These are phyloP conservation scores for Eublepharis macularius DNA, from an alignment of 2,113 vertebrate genomes.

Conservation along the genomic window DNA sequence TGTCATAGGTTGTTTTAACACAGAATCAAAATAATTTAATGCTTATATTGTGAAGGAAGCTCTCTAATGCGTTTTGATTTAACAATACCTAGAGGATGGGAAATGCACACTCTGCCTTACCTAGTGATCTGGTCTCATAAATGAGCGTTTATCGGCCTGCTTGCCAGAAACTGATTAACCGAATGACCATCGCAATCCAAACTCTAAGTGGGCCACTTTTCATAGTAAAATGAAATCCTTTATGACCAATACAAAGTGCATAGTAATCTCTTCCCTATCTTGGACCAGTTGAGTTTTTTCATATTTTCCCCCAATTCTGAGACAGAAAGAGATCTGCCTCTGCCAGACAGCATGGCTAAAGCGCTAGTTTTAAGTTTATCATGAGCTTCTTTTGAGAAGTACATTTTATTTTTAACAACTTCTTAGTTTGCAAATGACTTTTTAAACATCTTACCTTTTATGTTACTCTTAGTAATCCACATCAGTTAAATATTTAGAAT, in stretches of 20 bases:
- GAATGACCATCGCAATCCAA: constrained; percentile 20
- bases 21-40: constrained; percentile 20
- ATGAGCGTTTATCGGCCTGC: constrained; percentile 46
- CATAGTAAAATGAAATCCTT: not conserved
- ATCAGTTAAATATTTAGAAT: not conserved
- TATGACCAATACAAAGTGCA: not conserved
- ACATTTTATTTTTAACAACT: not conserved
- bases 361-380: not conserved
- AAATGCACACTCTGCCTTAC: constrained; percentile 59
- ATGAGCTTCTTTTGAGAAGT: not conserved
- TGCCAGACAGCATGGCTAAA: not conserved
- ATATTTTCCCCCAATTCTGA: constrained; percentile 24
- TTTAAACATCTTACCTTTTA: not conserved
- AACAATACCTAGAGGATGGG: constrained; percentile 40
- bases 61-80: constrained; percentile 24
- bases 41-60: constrained; percentile 37
- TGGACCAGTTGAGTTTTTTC: not conserved
- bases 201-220: not conserved
- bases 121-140: constrained; percentile 59
- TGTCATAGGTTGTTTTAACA: not conserved
- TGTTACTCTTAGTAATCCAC: not conserved
- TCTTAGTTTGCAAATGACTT: not conserved
- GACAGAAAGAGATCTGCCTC: constrained; percentile 42
- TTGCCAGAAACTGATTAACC: constrained; percentile 45
- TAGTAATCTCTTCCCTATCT: not conserved